A percentile compares a stretch with the other conserved stretches of the same genome.
These are phyloP conservation scores for Spermophilus dauricus DNA, from an alignment of 2,113 vertebrate genomes.

Conservation along the genomic window DNA sequence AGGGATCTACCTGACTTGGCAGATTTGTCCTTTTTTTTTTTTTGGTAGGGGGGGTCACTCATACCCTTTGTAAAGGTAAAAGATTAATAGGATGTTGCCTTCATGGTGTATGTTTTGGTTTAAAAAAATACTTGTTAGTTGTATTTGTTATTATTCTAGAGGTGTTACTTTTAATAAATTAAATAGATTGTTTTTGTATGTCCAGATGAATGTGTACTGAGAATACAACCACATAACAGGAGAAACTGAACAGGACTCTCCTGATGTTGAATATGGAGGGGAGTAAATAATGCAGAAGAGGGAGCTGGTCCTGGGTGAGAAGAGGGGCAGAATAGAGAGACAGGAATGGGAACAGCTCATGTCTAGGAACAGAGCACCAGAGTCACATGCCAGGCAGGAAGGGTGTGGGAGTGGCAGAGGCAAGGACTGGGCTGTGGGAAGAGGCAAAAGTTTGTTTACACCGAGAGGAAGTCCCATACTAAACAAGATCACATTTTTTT, in stretches of 20 bases:
- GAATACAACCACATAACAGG: neutral
- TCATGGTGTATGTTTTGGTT: neutral
- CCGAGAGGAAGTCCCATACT: neutral
- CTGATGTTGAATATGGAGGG: neutral
- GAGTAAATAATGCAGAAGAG: neutral
- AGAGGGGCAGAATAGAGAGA: neutral
- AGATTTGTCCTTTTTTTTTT: neutral
- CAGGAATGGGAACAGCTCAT: neutral
- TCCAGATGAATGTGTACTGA: neutral
- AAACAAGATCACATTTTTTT: neutral
- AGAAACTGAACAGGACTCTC: neutral
- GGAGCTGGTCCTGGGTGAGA: neutral
- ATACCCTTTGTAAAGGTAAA: neutral
- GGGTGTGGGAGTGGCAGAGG: neutral
- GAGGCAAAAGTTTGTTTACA: neutral
- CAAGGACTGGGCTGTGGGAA: neutral
- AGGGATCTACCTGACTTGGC: neutral
- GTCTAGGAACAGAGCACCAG: neutral
- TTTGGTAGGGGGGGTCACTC: neutral
- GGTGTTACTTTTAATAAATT: neutral
- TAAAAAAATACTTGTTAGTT: slow-evolving; percentile 17
- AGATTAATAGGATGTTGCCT: neutral
- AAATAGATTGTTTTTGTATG: neutral
- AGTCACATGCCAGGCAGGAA: neutral
- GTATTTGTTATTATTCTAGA: neutral